These are phyloP conservation scores for Coelopa pilipes DNA, from an alignment of 2,888 invertebrate species.

Conservation along the genomic window DNA sequence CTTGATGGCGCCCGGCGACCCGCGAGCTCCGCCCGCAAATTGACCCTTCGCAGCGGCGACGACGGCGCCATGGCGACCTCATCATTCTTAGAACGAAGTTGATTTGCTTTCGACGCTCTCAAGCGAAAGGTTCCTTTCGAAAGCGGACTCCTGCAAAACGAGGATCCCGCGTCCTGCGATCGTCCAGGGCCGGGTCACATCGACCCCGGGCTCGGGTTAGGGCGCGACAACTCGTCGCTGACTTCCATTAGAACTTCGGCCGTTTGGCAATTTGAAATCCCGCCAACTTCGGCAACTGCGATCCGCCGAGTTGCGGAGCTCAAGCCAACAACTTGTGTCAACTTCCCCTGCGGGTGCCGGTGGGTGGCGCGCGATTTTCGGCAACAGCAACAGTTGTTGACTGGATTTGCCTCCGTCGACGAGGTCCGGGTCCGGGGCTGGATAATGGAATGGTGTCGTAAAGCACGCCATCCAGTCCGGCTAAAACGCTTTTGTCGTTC, in stretches of 20 bases:
- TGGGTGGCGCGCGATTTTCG: neutral
- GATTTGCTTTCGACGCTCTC: too few species aligned
- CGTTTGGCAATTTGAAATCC: neutral
- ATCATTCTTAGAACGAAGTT: too few species aligned
- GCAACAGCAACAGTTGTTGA: conserved; percentile 29
- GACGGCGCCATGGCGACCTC: too few species aligned
- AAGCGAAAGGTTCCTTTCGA: too few species aligned
- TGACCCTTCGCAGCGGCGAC: too few species aligned
- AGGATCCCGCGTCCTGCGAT: too few species aligned
- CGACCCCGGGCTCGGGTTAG: neutral
- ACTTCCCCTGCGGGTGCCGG: neutral
- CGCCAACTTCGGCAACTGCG: neutral
- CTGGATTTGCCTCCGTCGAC: conserved; percentile 10
- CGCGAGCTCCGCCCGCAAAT: too few species aligned
- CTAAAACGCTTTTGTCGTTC: conserved; percentile 22
- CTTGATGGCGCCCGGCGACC: too few species aligned
- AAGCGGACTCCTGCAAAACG: too few species aligned
- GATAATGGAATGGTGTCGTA: conserved; percentile 23
- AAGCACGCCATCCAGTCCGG: neutral
- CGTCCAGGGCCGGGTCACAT: neutral
- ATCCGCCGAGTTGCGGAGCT: neutral
- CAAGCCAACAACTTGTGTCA: conserved; percentile 11
- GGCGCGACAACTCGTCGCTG: neutral
- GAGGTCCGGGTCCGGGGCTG: conserved; percentile 14
- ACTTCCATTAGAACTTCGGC: neutral